Conservation (phyloP, 2,797 vertebrate species). For the Phalloptychus januarius region DNA sequence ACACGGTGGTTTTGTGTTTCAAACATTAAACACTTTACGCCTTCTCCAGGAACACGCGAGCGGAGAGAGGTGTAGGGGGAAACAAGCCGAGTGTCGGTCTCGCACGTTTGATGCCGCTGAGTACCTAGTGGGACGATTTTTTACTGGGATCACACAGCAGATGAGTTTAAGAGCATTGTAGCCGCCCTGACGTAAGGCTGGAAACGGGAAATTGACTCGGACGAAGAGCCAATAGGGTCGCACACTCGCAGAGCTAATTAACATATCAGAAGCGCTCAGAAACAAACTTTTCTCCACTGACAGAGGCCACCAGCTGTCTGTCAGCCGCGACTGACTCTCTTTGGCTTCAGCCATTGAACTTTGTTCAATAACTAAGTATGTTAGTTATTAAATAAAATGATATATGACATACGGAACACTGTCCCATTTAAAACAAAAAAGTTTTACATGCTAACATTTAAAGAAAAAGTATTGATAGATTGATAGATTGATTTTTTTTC, state of each 20-base stretch:
- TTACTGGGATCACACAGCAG: conserved; percentile 90
- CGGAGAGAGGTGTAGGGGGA: conserved; percentile 76
- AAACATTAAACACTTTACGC: conserved; percentile 88
- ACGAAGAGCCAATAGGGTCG: conserved; percentile 87
- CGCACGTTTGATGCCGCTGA: conserved; percentile 69
- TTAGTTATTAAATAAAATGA: background rate
- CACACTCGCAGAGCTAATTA: conserved; percentile 84
- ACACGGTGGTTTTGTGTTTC: conserved; percentile 80
- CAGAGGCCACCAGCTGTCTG: conserved; percentile 94
- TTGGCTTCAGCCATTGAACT: background rate
- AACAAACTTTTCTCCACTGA: conserved; percentile 93
- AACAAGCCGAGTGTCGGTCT: conserved; percentile 71
- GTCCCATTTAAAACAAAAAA: background rate
- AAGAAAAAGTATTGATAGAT: background rate
- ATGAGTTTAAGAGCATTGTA: conserved; percentile 96
- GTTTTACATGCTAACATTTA: background rate
- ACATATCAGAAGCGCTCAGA: conserved; percentile 87
- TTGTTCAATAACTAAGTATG: background rate
- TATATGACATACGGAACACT: background rate
- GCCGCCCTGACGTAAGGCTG: conserved; percentile 89
- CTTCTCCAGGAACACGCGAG: conserved; percentile 79
- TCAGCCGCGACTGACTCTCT: conserved; percentile 84
- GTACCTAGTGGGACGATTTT: conserved; percentile 80
- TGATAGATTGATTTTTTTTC: background rate
- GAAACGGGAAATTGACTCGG: conserved; percentile 85